phyloP scores from a whole-genome alignment of 2,797 vertebrate species.

The Acipenser oxyrinchus region DNA sequence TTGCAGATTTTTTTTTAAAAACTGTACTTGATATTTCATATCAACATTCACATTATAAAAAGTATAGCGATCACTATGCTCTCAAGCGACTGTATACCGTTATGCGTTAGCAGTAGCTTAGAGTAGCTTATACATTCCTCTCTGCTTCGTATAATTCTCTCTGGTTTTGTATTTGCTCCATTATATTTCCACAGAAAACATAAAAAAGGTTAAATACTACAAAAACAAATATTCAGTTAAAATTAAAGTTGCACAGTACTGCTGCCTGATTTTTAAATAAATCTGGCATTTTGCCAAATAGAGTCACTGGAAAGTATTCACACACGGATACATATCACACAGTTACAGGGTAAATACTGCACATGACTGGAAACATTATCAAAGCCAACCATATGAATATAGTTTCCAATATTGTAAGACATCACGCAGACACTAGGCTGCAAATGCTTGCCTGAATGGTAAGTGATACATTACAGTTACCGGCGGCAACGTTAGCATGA shows the following conservation, averaged over 20 bases:
- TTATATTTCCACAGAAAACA: too few species aligned
- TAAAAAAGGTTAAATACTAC: too few species aligned
- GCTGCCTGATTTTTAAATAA: constrained; percentile 68
- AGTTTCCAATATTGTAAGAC: constrained; percentile 67
- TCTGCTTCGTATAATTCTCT: too few species aligned
- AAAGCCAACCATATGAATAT: constrained; percentile 54
- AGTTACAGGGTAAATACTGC: constrained; percentile 65
- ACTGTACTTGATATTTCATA: too few species aligned
- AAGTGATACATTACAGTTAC: constrained; percentile 12
- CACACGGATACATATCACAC: constrained; percentile 65
- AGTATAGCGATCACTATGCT: too few species aligned
- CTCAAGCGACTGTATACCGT: too few species aligned
- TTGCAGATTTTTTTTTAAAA: too few species aligned
- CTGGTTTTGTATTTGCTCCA: too few species aligned
- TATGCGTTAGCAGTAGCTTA: too few species aligned
- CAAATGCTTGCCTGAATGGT: constrained; percentile 48
- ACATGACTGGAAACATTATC: constrained; percentile 65
- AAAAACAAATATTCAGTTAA: not conserved
- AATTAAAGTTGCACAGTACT: constrained; percentile 36
- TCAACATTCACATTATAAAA: too few species aligned
- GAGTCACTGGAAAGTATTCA: constrained; percentile 60
- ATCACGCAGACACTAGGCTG: constrained; percentile 55
- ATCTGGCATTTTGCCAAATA: constrained; percentile 65
- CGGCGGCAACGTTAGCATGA: constrained; percentile 3
- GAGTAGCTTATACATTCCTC: too few species aligned